phyloP scores from a whole-genome alignment of 2,113 vertebrate species.

The Xiphias gladius region DNA sequence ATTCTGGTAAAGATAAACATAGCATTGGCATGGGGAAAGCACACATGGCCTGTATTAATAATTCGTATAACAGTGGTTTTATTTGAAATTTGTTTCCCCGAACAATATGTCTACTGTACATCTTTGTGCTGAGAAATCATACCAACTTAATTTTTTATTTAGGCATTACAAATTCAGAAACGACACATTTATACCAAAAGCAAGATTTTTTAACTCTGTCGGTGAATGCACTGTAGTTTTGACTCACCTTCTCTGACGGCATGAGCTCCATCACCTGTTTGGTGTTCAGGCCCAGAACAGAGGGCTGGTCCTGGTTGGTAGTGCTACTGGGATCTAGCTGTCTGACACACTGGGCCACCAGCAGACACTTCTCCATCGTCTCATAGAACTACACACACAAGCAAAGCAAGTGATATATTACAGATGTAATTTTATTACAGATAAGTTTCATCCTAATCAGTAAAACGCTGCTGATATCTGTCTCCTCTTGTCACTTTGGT shows the following conservation, averaged over 20 bases:
- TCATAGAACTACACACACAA: slow-evolving; percentile 82
- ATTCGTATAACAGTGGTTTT: background rate
- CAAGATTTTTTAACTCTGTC: background rate
- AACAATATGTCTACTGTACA: too few species aligned
- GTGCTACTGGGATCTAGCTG: slow-evolving; percentile 77
- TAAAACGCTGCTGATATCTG: background rate
- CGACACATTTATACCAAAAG: background rate
- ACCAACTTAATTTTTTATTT: background rate
- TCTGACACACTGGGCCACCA: slow-evolving; percentile 83
- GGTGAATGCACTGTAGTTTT: background rate
- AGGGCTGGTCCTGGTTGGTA: slow-evolving; percentile 56
- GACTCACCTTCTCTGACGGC: slow-evolving; percentile 80
- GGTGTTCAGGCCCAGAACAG: slow-evolving; percentile 81
- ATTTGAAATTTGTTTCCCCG: background rate
- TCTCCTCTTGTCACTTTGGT: background rate
- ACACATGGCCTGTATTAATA: background rate
- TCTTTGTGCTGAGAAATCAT: background rate
- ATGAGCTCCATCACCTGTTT: slow-evolving; percentile 83
- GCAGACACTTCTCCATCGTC: slow-evolving; percentile 86
- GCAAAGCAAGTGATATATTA: accelerated
- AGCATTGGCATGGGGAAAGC: accelerated
- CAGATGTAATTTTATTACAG: background rate
- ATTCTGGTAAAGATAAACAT: slow-evolving; percentile 75
- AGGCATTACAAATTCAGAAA: background rate
- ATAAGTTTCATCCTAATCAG: background rate